Evolutionary conservation across 2,113 vertebrate species (phyloP), one percentile per base, ranked within the genome.

Genomic region (Leptobrachium ailaonicum): DNA sequence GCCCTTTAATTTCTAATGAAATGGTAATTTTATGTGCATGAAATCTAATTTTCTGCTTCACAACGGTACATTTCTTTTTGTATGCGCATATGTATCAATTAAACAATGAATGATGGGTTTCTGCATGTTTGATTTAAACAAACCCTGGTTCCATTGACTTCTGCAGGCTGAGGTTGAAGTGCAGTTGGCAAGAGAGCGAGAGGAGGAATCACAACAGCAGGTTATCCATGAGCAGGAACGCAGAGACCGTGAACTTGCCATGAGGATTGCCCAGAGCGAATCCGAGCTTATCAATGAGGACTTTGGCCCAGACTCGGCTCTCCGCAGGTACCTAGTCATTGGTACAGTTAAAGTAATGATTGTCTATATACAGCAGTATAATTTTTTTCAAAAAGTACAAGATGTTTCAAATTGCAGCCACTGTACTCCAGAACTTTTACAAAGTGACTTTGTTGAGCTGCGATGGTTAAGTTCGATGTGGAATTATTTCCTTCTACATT

Each of bases 221-320:
- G 83, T 93, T 0, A 85, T 98, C 5, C 90, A 96, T 83, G 96
- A 98, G 73, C 98, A 99, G 90, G 98, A 99, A 64, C 91, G 97
- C 32, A 86, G 98, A 45, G 98, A 99, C 88, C 84, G 94, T 0
- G 97, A 99, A 84, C 91, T 99, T 84, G 98, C 98, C 0, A 91
- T 99, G 88, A 87, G 98, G 71, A 99, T 99, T 54, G 98, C 96
- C 6, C 95, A 93, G 86, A 98, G 94, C 1, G 98, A 99, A 73
- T 85, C 96, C 0, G 98, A 99, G 79, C 97, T 99, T 64, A 98
- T 98, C 85, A 93, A 87, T 0, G 98, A 99, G 0, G 98, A 99
- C 79, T 85, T 85, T 8, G 90, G 89, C 54, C 83, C 74, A 0
- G 97, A 98, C 66, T 69, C 80, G 0, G 91, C 88, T 0, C 90